Conservation (phyloP, 2,888 invertebrate genomes). For the Dysmachus trigonus region DNA sequence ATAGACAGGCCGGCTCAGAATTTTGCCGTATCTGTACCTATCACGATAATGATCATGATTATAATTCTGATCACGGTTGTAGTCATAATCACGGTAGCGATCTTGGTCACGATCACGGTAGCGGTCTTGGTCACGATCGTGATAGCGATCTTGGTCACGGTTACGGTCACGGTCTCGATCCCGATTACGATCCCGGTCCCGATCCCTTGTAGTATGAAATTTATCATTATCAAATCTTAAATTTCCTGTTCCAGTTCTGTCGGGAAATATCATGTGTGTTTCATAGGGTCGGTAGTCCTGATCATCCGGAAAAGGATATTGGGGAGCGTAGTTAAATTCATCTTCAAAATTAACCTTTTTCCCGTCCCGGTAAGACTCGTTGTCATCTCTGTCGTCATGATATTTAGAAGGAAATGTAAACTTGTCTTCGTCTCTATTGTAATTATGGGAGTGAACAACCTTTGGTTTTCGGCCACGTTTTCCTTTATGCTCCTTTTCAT, state of each 20-base stretch:
- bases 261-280: constrained; percentile 65
- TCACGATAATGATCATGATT: background rate
- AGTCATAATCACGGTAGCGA: background rate
- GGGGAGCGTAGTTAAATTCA: constrained; percentile 16
- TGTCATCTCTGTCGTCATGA: background rate
- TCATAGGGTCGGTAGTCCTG: constrained; percentile 52
- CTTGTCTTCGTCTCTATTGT: background rate
- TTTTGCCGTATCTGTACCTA: background rate
- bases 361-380: background rate
- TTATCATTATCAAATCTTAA: constrained; percentile 64
- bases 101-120: background rate
- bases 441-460: constrained; percentile 27
- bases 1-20: background rate
- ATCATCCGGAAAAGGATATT: constrained; percentile 45
- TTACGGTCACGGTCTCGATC: background rate
- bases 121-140: background rate
- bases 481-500: constrained; percentile 9
- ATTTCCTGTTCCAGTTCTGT: constrained; percentile 67
- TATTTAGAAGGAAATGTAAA: constrained; percentile 20
- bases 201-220: constrained; percentile 50
- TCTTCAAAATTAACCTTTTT: constrained; percentile 40
- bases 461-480: constrained; percentile 3
- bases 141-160: background rate
- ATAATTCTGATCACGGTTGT: background rate
- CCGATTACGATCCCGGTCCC: constrained; percentile 33